phyloP scores from a whole-genome alignment of 2,888 invertebrate species.

The Pachymerium ferrugineum region DNA sequence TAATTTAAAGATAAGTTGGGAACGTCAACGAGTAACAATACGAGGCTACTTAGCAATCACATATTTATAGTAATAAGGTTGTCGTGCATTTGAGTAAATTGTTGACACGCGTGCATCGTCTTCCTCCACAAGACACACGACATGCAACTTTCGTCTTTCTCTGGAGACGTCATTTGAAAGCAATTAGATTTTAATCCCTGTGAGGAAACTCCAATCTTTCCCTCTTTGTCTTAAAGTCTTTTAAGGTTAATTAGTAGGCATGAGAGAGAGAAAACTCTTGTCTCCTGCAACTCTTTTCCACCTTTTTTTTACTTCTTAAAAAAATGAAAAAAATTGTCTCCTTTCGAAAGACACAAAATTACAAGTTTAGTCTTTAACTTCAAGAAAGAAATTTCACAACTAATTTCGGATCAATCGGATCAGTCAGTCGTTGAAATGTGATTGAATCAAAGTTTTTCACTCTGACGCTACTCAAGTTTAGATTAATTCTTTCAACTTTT shows the following conservation, averaged over 20 bases:
- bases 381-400: too few relatives aligned
- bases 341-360: not conserved
- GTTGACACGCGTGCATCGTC: constrained; percentile 2
- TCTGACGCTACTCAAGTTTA: too few relatives aligned
- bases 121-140: not conserved
- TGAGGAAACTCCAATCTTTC: constrained; percentile 23
- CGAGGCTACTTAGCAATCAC: too few relatives aligned
- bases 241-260: constrained; percentile 25
- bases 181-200: constrained; percentile 28
- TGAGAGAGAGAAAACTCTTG: not conserved
- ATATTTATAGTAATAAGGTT: not conserved
- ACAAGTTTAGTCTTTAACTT: not conserved
- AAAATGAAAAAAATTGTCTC: not conserved
- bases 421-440: too few relatives aligned
- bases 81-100: not conserved
- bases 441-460: too few relatives aligned
- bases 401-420: not conserved
- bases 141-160: constrained; percentile 1
- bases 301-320: not conserved
- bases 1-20: too few relatives aligned
- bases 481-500: not conserved
- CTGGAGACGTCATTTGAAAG: constrained; percentile 27
- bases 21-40: too few relatives aligned
- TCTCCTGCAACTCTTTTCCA: not conserved
- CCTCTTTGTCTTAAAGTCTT: constrained; percentile 19